Evolutionary conservation across 2,797 vertebrate genomes (phyloP).

Genomic region (Chlorospingus flavigularis): DNA sequence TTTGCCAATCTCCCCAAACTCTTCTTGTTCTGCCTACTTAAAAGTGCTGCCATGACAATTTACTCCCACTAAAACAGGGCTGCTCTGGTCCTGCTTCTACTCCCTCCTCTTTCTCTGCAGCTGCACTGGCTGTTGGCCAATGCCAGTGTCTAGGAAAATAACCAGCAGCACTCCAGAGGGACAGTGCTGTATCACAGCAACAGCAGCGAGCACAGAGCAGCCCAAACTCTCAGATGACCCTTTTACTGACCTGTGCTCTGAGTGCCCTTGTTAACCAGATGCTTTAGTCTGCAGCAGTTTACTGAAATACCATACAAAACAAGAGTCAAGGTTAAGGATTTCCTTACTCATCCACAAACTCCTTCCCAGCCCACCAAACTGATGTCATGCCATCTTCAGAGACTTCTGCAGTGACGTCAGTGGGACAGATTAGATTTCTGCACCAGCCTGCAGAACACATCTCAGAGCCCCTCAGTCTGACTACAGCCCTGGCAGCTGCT

Average conservation of each 20-base stretch:
- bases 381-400: rapidly evolving
- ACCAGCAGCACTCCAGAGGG: not conserved
- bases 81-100: not conserved
- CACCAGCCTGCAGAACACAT: not conserved
- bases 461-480: rapidly evolving
- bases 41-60: not conserved
- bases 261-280: not conserved
- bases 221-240: not conserved
- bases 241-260: not conserved
- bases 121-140: not conserved
- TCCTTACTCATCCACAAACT: not conserved
- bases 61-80: not conserved
- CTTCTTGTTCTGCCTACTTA: not conserved
- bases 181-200: not conserved
- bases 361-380: not conserved
- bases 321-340: not conserved
- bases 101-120: not conserved
- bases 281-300: not conserved
- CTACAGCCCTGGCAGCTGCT: not conserved
- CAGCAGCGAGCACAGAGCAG: not conserved
- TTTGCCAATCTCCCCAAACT: not conserved
- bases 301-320: not conserved
- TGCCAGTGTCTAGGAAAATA: not conserved
- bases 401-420: not conserved
- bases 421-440: not conserved